These are phyloP conservation scores for Bombus soroeensis DNA, from an alignment of 1,140 invertebrate species.

Conservation along the genomic window DNA sequence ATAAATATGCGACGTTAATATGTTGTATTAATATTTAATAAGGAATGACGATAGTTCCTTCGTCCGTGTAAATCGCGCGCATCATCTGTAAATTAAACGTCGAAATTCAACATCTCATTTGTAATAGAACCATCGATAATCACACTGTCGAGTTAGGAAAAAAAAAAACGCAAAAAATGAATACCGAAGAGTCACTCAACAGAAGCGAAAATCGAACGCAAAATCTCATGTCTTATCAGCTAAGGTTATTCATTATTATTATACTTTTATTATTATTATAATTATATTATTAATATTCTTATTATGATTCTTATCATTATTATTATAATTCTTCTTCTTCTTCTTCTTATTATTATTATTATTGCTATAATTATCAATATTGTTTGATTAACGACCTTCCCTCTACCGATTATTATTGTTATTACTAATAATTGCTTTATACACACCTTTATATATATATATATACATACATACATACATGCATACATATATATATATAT, in stretches of 20 bases:
- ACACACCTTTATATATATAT: slow-evolving; percentile 62
- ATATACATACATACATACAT: slow-evolving; percentile 56
- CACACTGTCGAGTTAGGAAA: slow-evolving; percentile 62
- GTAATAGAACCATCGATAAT: slow-evolving; percentile 74
- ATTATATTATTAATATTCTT: slow-evolving; percentile 67
- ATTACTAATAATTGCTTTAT: slow-evolving; percentile 69
- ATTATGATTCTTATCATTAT: slow-evolving; percentile 54
- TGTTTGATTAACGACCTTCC: slow-evolving; percentile 75
- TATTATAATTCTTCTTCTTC: slow-evolving; percentile 62
- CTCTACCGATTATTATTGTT: slow-evolving; percentile 75
- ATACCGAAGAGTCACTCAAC: slow-evolving; percentile 63
- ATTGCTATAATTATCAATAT: slow-evolving; percentile 71
- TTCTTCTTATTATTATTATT: slow-evolving; percentile 61
- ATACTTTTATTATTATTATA: slow-evolving; percentile 62
- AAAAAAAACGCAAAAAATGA: slow-evolving; percentile 51
- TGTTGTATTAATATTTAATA: slow-evolving; percentile 57
- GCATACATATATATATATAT: not conserved
- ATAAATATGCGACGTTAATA: slow-evolving; percentile 54
- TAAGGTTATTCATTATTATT: slow-evolving; percentile 69
- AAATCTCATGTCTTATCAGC: slow-evolving; percentile 78
- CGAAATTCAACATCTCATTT: slow-evolving; percentile 70
- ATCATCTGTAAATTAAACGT: slow-evolving; percentile 79
- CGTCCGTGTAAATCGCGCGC: slow-evolving; percentile 80
- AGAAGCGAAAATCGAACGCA: slow-evolving; percentile 74
- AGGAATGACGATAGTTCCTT: slow-evolving; percentile 77